These are phyloP conservation scores for Lophochroa leadbeateri DNA, from an alignment of 2,113 vertebrate species.

Conservation along the genomic window DNA sequence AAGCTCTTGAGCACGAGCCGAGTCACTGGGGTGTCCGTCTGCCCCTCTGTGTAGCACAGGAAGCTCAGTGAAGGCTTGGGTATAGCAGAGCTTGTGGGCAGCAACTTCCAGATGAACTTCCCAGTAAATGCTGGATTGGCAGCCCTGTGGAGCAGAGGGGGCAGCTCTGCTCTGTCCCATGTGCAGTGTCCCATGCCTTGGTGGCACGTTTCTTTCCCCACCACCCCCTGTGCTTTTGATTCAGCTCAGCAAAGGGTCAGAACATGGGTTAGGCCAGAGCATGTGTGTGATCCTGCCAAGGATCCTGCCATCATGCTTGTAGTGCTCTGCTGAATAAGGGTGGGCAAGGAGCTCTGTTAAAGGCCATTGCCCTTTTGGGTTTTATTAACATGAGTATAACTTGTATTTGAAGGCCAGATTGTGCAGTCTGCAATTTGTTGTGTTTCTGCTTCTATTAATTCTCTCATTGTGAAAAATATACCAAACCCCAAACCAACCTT, in stretches of 20 bases:
- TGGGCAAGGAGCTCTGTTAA: neutral
- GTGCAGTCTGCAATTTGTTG: neutral
- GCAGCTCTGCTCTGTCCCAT: neutral
- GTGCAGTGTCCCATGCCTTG: rapidly evolving
- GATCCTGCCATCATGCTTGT: neutral
- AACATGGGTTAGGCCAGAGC: neutral
- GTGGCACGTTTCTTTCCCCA: neutral
- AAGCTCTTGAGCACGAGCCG: neutral
- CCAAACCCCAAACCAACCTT: neutral
- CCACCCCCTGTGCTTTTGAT: neutral
- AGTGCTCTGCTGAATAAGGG: neutral
- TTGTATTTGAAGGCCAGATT: neutral
- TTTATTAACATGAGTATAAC: neutral
- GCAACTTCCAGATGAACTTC: neutral
- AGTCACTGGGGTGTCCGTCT: neutral
- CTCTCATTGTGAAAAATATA: neutral
- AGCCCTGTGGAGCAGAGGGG: neutral
- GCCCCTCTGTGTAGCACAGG: neutral
- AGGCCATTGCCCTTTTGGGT: neutral
- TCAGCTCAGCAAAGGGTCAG: neutral
- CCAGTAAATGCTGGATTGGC: neutral
- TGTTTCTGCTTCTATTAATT: slow-evolving; percentile 7
- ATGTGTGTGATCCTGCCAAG: neutral
- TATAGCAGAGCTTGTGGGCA: neutral
- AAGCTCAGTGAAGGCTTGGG: neutral